phyloP scores from a whole-genome alignment of 2,888 invertebrate genomes.

The Myopa tessellatipennis region DNA sequence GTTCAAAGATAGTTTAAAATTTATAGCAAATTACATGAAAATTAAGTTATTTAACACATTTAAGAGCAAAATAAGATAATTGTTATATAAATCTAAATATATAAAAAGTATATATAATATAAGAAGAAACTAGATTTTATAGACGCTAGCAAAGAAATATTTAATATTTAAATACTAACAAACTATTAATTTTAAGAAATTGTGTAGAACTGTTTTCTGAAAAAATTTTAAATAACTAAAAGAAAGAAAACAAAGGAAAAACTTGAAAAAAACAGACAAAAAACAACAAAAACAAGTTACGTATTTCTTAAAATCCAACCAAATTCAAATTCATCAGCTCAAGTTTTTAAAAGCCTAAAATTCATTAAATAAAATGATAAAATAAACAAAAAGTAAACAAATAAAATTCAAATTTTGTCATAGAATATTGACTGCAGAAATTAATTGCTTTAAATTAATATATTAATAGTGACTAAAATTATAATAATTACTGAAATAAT shows the following conservation, averaged over 20 bases:
- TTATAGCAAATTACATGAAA: too few species aligned
- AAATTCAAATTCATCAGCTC: not conserved
- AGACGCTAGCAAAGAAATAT: not conserved
- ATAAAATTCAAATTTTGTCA: too few species aligned
- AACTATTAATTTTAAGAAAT: not conserved
- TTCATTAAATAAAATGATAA: too few species aligned
- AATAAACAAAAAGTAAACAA: too few species aligned
- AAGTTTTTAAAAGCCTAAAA: too few species aligned
- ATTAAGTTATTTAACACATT: too few species aligned
- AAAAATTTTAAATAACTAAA: not conserved
- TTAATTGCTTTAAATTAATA: too few species aligned
- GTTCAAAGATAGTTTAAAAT: too few species aligned
- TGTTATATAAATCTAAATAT: not conserved
- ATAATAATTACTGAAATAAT: too few species aligned
- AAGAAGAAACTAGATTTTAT: slow-evolving; percentile 2
- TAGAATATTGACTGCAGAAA: too few species aligned
- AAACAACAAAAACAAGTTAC: not conserved
- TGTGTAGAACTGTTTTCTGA: not conserved
- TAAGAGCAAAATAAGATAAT: too few species aligned
- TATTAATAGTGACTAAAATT: too few species aligned
- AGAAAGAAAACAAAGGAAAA: not conserved
- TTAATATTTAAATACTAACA: not conserved
- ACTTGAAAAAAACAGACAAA: not conserved
- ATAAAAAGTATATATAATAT: not conserved
- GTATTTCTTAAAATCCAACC: not conserved